Conservation (phyloP, 2,113 vertebrate species). For the Platycercus adscitus region DNA sequence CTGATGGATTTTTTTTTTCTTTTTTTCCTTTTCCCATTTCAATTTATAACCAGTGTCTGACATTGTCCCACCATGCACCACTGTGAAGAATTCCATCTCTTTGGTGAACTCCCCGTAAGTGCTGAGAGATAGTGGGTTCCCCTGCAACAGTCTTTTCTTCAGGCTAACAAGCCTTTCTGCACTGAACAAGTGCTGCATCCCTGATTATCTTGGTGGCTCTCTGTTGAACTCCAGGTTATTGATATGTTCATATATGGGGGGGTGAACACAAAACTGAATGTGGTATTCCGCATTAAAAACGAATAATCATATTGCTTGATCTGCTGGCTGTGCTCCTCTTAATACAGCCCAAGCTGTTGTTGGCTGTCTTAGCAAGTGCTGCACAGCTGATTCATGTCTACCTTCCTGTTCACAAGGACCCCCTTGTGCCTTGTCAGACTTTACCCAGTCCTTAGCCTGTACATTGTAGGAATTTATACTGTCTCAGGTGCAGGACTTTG, state of each 20-base stretch:
- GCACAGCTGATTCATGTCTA: neutral
- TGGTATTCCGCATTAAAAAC: neutral
- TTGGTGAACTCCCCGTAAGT: neutral
- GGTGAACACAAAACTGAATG: neutral
- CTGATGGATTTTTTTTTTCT: neutral
- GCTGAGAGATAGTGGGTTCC: neutral
- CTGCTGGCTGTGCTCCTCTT: neutral
- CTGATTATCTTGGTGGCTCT: neutral
- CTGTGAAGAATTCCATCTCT: neutral
- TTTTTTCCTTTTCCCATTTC: neutral
- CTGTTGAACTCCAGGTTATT: neutral
- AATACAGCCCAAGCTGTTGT: neutral
- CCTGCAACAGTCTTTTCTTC: neutral
- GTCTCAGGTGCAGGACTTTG: neutral
- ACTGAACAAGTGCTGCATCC: neutral
- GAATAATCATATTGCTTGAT: neutral
- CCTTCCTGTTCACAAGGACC: neutral
- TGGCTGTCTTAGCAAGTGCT: neutral
- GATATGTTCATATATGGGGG: neutral
- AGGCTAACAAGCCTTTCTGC: neutral
- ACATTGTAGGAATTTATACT: neutral
- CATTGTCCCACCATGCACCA: neutral
- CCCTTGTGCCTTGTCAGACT: neutral
- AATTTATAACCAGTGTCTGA: neutral
- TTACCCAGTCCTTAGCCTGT: neutral